A percentile compares a stretch with the other conserved stretches of the same genome.
Conservation (phyloP, 1,140 invertebrate genomes). For the Drosophila setifemur region DNA sequence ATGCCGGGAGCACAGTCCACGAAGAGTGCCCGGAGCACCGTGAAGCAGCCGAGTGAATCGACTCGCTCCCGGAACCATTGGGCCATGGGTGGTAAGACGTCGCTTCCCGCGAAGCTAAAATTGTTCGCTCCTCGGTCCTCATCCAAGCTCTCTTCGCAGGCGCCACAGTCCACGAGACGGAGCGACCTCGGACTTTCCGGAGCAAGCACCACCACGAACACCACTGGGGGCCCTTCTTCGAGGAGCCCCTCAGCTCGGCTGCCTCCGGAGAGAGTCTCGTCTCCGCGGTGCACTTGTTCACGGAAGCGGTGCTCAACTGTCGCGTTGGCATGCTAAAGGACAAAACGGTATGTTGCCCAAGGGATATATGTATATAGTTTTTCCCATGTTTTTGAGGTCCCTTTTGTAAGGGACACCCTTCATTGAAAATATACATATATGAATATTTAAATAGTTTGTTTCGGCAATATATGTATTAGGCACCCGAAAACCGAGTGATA, state of each 20-base stretch:
- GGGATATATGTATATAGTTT: too few relatives aligned
- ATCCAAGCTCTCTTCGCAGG: conserved; percentile 4
- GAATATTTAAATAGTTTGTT: too few relatives aligned
- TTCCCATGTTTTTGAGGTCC: too few relatives aligned
- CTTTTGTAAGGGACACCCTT: too few relatives aligned
- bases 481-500: too few relatives aligned
- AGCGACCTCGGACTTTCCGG: conserved; percentile 84
- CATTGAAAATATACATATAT: too few relatives aligned
- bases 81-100: not conserved
- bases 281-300: conserved; percentile 87
- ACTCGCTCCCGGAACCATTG: not conserved
- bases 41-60: too few relatives aligned
- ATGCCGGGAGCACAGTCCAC: too few relatives aligned
- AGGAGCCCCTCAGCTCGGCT: conserved; percentile 83
- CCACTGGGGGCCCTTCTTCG: conserved; percentile 90
- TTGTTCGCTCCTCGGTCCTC: not conserved
- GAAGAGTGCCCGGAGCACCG: too few relatives aligned
- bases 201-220: conserved; percentile 84
- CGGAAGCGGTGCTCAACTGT: conserved; percentile 90
- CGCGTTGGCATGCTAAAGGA: conserved; percentile 91
- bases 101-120: too few relatives aligned
- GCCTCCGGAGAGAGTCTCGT: conserved; percentile 84
- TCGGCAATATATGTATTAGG: too few relatives aligned
- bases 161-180: conserved; percentile 82
- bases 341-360: conserved; percentile 89